phyloP scores from a whole-genome alignment of 2,113 vertebrate genomes.

The Phasianus colchicus region DNA sequence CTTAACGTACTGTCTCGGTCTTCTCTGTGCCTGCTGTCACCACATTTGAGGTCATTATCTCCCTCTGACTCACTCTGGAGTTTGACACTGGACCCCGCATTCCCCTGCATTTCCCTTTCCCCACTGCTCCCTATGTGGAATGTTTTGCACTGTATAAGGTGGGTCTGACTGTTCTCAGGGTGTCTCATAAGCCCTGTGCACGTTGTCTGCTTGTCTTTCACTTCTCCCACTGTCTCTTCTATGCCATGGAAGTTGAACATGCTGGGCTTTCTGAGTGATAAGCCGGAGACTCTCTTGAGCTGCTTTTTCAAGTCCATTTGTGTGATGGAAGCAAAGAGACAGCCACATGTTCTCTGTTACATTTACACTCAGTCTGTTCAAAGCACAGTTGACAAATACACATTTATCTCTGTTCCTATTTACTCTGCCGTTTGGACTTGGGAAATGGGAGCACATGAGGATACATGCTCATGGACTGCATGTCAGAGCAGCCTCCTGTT shows the following conservation, averaged over 20 bases:
- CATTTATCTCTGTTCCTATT: background rate
- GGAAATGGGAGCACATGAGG: background rate
- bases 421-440: background rate
- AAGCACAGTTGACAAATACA: background rate
- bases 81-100: background rate
- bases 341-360: accelerated
- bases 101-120: background rate
- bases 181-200: accelerated
- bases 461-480: background rate
- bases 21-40: background rate
- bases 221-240: background rate
- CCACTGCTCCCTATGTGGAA: background rate
- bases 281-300: background rate
- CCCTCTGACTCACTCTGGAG: background rate
- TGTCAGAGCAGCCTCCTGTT: background rate
- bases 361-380: background rate
- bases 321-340: background rate
- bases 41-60: background rate
- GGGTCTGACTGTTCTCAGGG: accelerated
- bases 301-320: background rate
- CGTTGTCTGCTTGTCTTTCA: background rate
- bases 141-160: background rate
- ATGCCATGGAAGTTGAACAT: background rate
- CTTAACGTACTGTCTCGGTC: background rate
- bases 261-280: background rate